phyloP scores from a whole-genome alignment of 2,113 vertebrate genomes.

The Copsychus sechellarum region DNA sequence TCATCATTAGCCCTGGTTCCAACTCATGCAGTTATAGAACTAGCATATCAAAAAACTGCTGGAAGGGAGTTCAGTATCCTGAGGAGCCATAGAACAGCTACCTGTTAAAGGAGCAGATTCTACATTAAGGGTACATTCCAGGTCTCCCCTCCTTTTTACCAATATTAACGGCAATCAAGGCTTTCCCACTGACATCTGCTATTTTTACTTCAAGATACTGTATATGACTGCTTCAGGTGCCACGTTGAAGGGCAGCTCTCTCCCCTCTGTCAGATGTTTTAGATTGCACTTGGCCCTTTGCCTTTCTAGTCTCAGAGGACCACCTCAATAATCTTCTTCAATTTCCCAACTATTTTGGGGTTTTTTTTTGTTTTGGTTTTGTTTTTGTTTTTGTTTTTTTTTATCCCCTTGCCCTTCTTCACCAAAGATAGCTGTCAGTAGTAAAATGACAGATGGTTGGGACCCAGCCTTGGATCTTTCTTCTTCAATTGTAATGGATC shows the following conservation, averaged over 20 bases:
- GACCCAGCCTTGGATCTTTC: not conserved
- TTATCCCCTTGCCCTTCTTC: not conserved
- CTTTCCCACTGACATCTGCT: not conserved
- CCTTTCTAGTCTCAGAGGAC: not conserved
- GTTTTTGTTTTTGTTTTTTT: not conserved
- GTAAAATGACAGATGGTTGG: not conserved
- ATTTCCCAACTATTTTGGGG: not conserved
- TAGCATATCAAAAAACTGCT: not conserved
- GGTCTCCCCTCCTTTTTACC: not conserved
- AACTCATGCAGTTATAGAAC: not conserved
- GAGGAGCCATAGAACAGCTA: not conserved
- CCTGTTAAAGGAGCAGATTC: not conserved
- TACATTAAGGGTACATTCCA: not conserved
- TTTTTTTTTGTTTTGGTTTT: too few relatives aligned
- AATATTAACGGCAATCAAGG: not conserved
- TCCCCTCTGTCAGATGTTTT: not conserved
- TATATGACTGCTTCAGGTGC: rapidly evolving
- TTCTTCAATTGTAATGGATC: not conserved
- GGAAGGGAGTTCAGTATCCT: not conserved
- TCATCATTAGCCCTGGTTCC: not conserved
- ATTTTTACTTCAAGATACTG: not conserved
- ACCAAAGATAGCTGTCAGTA: not conserved
- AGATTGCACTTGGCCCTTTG: not conserved
- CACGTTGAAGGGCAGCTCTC: not conserved
- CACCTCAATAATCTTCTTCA: not conserved